Base-by-base conservation (phyloP, 1,140 invertebrate species). In the Platorchestia sp. region DNA sequence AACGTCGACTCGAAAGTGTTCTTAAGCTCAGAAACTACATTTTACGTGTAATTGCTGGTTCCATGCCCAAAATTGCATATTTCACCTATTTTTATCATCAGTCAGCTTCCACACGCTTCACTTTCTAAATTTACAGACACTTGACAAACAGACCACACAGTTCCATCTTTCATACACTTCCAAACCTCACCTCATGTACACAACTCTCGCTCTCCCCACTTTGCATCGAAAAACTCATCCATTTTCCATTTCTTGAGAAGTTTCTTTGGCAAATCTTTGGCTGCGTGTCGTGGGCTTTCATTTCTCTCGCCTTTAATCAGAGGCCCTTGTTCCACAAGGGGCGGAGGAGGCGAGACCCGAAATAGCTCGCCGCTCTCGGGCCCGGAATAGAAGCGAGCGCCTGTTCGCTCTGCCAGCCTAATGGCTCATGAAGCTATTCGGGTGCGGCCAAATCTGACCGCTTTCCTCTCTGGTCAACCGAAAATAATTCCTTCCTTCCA, bases 401-500 rank as follows among this genome's bases (percentile, higher is more conserved):
- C 59, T 27, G 27, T 1, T 10, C 59, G 59, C 59, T 75, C 36
- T 27, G 14, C 59, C 27, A 10, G 59, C 14, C 36, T 75, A 75
- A 75, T 75, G 59, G 27, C 27, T 75, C 59, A 75, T 75, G 59
- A 75, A 75, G 59, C 59, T 75, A 75, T 75, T 75, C 36, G 59
- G 59, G 59, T 75, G 27, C 59, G 10, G 59, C 59, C 59, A 75
- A 75, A 75, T 75, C 59, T 75, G 59, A 75, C 59, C 59, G 59
- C 59, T 75, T 75, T 75, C 59, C 59, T 75, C 59, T 75, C 59
- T 75, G 59, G 59, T 75, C 59, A 75, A 75, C 59, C 59, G 59
- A 75, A 75, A 75, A 75, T 75, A 75, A 75, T 75, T 75, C 59
- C 59, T 75, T 75, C 59, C 59, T 75, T 75, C 59, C 59, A 75